Percentiles rank a stretch among this genome's conserved stretches.
These are phyloP conservation scores for Isurus oxyrinchus DNA, from an alignment of 2,113 vertebrate species.

Conservation along the genomic window DNA sequence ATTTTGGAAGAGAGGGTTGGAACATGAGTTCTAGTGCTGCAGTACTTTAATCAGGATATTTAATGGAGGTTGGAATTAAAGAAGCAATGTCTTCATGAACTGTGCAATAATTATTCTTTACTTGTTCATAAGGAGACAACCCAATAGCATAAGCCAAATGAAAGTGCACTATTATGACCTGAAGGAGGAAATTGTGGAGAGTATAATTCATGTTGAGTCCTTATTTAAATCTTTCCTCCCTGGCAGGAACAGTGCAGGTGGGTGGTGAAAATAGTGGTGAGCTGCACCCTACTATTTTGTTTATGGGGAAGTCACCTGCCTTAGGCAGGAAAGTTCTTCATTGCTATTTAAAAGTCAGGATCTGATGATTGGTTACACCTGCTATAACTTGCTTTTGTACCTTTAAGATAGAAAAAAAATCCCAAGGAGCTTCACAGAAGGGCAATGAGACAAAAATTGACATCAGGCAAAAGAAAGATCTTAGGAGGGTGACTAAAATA, in stretches of 20 bases:
- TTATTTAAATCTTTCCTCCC: background rate
- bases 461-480: background rate
- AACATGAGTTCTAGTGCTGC: background rate
- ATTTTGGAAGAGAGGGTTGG: background rate
- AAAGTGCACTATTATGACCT: background rate
- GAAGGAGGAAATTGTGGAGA: background rate
- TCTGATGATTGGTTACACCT: background rate
- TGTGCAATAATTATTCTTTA: background rate
- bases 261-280: background rate
- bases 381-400: background rate
- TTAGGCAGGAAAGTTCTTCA: background rate
- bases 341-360: background rate
- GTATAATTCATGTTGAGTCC: background rate
- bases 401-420: background rate
- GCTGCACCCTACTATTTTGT: background rate
- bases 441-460: background rate
- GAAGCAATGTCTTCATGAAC: background rate
- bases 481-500: background rate
- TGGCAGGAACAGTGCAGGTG: background rate
- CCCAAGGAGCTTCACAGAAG: background rate
- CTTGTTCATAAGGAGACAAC: background rate
- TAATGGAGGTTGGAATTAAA: background rate
- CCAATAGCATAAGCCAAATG: background rate
- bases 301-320: background rate
- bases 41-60: background rate